Conservation (phyloP, 2,113 vertebrate species). For the Plecotus auritus region DNA sequence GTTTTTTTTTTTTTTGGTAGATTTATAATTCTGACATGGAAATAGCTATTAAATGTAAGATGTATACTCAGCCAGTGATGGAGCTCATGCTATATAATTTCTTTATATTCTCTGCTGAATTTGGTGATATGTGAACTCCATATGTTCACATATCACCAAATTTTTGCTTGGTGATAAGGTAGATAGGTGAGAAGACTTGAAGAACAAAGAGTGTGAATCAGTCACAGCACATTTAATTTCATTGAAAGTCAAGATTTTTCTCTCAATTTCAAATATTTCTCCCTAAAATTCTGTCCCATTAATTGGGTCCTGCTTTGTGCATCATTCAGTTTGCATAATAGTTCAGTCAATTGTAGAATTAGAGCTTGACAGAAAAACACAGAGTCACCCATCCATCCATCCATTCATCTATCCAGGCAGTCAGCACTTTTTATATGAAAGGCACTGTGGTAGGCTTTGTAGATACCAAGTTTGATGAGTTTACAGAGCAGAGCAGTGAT, state of each 20-base stretch:
- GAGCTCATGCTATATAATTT: neutral
- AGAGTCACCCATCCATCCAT: fast-evolving
- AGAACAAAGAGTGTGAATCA: neutral
- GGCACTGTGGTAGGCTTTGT: neutral
- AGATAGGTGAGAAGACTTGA: neutral
- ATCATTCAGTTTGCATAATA: neutral
- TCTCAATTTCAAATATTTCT: neutral
- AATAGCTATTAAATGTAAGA: slow-evolving; percentile 33
- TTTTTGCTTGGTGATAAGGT: neutral
- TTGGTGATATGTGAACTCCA: neutral
- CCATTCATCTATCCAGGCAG: fast-evolving
- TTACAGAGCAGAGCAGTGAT: neutral
- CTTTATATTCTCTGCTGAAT: neutral
- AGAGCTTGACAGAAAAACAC: neutral
- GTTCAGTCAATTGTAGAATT: neutral
- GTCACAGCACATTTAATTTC: neutral
- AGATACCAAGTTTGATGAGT: neutral
- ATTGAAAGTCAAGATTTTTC: neutral
- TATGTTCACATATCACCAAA: no score
- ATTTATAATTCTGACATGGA: slow-evolving; percentile 30
- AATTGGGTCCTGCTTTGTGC: neutral
- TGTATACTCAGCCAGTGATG: neutral
- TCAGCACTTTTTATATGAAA: neutral
- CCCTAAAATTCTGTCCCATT: neutral
- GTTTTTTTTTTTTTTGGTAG: neutral